phyloP scores from a whole-genome alignment of 2,888 invertebrate genomes.

The Scelioninae gen. 2 region DNA sequence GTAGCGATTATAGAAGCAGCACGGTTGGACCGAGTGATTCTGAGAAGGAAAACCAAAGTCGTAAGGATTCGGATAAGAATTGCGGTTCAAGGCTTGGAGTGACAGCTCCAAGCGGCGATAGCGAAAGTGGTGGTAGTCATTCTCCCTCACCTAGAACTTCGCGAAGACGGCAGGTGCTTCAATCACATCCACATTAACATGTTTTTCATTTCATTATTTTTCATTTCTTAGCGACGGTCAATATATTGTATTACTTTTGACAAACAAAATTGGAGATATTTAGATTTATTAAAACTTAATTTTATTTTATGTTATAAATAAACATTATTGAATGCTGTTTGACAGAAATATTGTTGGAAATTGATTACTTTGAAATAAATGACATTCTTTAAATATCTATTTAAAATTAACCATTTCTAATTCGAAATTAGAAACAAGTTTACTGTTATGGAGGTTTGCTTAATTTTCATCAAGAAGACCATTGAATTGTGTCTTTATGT shows the following conservation, averaged over 20 bases:
- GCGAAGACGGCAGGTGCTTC: constrained; percentile 83
- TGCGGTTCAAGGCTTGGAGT: constrained; percentile 77
- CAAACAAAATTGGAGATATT: neutral
- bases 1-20: constrained; percentile 94
- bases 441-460: too few relatives aligned
- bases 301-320: too few relatives aligned
- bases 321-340: too few relatives aligned
- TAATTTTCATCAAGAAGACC: too few relatives aligned
- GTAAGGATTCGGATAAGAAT: constrained; percentile 80
- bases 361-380: too few relatives aligned
- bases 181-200: constrained; percentile 28
- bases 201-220: constrained; percentile 38
- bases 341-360: too few relatives aligned
- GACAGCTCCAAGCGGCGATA: constrained; percentile 83
- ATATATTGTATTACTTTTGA: neutral
- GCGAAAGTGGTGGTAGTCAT: constrained; percentile 92
- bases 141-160: constrained; percentile 90
- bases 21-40: constrained; percentile 93
- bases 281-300: too few relatives aligned
- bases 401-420: too few relatives aligned
- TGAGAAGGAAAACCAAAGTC: constrained; percentile 88
- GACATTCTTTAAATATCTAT: too few relatives aligned
- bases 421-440: too few relatives aligned
- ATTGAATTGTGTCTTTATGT: too few relatives aligned
- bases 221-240: constrained; percentile 6